Evolutionary conservation across 1,140 invertebrate genomes (phyloP).

Genomic region (Conus ventricosus): DNA sequence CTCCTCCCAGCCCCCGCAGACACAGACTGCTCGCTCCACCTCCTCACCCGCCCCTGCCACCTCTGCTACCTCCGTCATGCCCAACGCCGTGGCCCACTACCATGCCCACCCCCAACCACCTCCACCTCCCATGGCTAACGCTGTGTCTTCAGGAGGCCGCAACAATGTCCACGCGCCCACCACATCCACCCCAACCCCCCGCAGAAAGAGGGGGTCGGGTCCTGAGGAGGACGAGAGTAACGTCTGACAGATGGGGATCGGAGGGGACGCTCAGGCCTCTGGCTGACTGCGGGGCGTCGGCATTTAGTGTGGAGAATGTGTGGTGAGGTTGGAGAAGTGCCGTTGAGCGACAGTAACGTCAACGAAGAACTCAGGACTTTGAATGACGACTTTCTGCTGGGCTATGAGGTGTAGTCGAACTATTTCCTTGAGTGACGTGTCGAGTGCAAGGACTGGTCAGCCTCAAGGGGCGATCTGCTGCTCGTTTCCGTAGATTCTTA

Average conservation of each 20-base stretch:
- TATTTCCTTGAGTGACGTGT: neutral
- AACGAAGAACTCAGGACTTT: constrained; percentile 19
- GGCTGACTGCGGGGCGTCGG: neutral
- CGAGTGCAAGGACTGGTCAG: neutral
- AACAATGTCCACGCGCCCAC: neutral
- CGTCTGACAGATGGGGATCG: constrained; percentile 35
- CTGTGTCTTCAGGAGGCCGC: neutral
- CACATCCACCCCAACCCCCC: neutral
- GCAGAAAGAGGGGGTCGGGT: constrained; percentile 33
- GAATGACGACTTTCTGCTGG: neutral
- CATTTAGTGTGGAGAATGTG: neutral
- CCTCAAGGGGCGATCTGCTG: too few species aligned
- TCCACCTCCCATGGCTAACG: constrained; percentile 16
- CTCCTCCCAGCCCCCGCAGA: constrained; percentile 39
- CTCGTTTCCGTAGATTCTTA: too few species aligned
- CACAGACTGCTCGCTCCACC: constrained; percentile 48
- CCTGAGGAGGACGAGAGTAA: constrained; percentile 52
- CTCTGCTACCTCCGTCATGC: constrained; percentile 23
- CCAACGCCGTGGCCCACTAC: neutral
- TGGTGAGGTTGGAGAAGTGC: neutral
- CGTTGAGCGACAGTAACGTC: neutral
- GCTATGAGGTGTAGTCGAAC: neutral
- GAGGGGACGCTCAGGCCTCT: neutral
- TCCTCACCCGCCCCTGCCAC: constrained; percentile 9
- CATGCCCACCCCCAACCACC: neutral